Conservation (phyloP, 2,113 vertebrate species). For the Oceanites oceanicus region DNA sequence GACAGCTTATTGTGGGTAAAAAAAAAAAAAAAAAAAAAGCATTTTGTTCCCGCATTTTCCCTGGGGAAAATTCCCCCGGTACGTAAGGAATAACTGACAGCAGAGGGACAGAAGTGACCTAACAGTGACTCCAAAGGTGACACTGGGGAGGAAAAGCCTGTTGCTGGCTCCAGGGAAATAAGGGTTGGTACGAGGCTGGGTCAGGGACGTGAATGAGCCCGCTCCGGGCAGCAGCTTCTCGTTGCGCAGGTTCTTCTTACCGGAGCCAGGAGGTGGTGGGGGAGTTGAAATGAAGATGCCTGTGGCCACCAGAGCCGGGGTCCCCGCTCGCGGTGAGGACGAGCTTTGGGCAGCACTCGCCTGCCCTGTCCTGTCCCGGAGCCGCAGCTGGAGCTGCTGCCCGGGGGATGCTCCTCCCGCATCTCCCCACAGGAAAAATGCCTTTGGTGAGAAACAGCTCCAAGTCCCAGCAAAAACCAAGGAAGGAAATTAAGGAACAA, state of each 20-base stretch:
- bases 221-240: background rate
- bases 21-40: no score
- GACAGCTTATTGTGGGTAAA: background rate
- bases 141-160: background rate
- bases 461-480: background rate
- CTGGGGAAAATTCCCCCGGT: fast-evolving
- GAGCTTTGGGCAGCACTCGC: background rate
- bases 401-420: background rate
- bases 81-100: background rate
- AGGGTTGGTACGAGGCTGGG: fast-evolving
- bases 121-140: background rate
- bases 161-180: background rate
- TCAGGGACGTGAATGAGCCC: fast-evolving
- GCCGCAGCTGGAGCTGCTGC: background rate
- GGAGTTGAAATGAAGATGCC: background rate
- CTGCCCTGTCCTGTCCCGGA: background rate
- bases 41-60: background rate
- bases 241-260: fast-evolving
- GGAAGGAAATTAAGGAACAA: background rate
- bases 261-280: background rate
- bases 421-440: background rate
- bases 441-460: background rate
- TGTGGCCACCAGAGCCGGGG: background rate
- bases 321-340: background rate
- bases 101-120: background rate